Percentiles rank a stretch among this genome's conserved stretches.
Evolutionary conservation across 2,888 invertebrate species (phyloP).

Genomic region (Hyposoter dolosus): DNA sequence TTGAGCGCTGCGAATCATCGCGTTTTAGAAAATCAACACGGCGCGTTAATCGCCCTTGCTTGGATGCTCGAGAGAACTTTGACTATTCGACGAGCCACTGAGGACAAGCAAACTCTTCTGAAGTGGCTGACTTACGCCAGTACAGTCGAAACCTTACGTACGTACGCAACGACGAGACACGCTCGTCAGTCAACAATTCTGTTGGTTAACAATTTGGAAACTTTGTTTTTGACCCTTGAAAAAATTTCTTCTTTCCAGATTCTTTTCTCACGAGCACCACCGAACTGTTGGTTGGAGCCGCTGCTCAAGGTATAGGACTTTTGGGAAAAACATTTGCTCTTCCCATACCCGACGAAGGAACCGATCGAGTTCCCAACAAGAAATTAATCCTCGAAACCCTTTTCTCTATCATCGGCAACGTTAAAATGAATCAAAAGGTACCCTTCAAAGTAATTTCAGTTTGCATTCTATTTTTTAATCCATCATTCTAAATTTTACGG

Average conservation of each 20-base stretch:
- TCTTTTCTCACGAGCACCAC: conserved; percentile 88
- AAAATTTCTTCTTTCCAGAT: conserved; percentile 85
- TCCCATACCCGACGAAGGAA: conserved; percentile 85
- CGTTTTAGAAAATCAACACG: conserved; percentile 91
- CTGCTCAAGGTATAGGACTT: conserved; percentile 90
- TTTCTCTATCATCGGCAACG: conserved; percentile 90
- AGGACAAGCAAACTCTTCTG: conserved; percentile 81
- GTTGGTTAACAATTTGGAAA: background rate
- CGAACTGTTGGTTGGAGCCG: conserved; percentile 88
- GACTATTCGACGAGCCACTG: conserved; percentile 83
- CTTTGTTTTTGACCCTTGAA: background rate
- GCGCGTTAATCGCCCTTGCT: conserved; percentile 90
- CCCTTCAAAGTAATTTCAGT: background rate
- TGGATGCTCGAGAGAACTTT: conserved; percentile 90
- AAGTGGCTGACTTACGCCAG: conserved; percentile 88
- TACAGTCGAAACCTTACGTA: conserved; percentile 87
- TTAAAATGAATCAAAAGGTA: conserved; percentile 90
- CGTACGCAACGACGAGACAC: conserved; percentile 71
- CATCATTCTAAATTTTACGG: too few relatives aligned
- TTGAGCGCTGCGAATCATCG: conserved; percentile 86
- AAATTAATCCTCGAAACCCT: conserved; percentile 89
- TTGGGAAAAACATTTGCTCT: conserved; percentile 90
- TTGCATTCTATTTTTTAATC: too few relatives aligned
- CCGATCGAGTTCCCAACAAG: conserved; percentile 86
- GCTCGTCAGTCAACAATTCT: background rate